These are phyloP conservation scores for Mastomys natalensis DNA, from an alignment of 2,113 vertebrate species.

Conservation along the genomic window DNA sequence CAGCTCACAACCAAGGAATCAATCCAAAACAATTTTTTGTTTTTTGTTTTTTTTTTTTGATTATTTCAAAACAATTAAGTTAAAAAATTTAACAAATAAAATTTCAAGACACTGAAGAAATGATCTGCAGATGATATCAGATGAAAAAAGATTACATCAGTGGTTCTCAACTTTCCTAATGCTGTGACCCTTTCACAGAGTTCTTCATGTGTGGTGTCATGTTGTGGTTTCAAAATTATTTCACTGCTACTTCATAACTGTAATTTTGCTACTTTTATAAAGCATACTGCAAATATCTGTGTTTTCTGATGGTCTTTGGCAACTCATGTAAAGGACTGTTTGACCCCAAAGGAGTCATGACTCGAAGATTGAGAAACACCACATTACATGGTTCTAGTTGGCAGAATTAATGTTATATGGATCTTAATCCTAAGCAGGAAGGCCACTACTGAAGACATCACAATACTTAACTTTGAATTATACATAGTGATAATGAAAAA, in stretches of 20 bases:
- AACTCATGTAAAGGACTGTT: background rate
- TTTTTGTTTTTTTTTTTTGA: too few relatives aligned
- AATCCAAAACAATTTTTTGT: background rate
- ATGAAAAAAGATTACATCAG: background rate
- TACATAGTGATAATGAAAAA: background rate
- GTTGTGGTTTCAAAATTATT: background rate
- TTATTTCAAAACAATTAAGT: background rate
- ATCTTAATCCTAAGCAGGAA: background rate
- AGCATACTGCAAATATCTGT: background rate
- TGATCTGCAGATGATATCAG: background rate
- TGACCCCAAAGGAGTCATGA: background rate
- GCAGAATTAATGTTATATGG: background rate
- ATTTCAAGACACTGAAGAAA: background rate
- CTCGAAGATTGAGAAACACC: background rate
- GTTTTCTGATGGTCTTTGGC: background rate
- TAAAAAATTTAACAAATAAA: background rate
- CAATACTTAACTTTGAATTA: background rate
- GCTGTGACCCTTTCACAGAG: background rate
- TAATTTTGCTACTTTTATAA: background rate
- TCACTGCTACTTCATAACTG: background rate
- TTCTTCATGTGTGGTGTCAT: background rate
- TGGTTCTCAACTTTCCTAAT: background rate
- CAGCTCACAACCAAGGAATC: background rate
- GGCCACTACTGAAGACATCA: background rate
- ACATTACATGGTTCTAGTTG: background rate